Conservation (phyloP, 2,113 vertebrate genomes). For the Lepidothrix coronata region DNA sequence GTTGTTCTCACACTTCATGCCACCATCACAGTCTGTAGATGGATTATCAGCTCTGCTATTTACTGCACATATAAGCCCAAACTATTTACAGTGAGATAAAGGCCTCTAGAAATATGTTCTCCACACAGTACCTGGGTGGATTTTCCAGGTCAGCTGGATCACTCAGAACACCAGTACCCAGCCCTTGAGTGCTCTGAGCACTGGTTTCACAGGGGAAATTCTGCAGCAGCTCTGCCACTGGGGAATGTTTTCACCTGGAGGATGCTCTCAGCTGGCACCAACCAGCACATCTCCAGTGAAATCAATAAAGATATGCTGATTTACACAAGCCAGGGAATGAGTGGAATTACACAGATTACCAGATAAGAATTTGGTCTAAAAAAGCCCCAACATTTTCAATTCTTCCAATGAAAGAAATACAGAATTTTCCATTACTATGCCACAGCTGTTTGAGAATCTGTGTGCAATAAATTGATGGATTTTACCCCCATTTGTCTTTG, state of each 20-base stretch:
- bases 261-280: background rate
- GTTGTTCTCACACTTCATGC: background rate
- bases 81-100: background rate
- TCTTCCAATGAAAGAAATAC: background rate
- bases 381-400: background rate
- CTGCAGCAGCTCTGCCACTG: background rate
- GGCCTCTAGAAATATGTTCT: background rate
- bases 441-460: background rate
- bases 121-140: background rate
- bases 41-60: background rate
- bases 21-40: background rate
- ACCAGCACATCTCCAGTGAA: background rate
- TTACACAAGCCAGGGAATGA: background rate
- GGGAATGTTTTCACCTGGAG: background rate
- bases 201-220: background rate
- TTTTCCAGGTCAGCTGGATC: background rate
- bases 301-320: background rate
- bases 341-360: background rate
- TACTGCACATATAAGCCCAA: background rate
- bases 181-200: background rate
- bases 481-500: background rate
- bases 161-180: background rate
- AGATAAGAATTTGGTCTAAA: background rate
- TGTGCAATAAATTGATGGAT: background rate
- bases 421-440: background rate